Evolutionary conservation across 2,797 vertebrate species (phyloP).

Genomic region (Ambastaia sidthimunki): DNA sequence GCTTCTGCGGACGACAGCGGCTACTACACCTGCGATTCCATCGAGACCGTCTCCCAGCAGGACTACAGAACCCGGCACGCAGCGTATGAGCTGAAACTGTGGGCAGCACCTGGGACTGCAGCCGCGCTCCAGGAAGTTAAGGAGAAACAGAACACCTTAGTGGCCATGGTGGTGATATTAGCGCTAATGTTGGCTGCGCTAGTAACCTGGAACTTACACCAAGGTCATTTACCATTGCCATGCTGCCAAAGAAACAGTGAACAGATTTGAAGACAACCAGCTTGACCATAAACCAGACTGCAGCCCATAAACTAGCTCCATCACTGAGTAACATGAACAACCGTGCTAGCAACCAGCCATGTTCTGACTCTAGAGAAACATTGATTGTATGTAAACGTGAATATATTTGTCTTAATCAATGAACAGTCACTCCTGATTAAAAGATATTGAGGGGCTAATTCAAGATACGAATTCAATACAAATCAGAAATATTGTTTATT

Average conservation of each 20-base stretch:
- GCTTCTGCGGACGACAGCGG: slow-evolving; percentile 57
- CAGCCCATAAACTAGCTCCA: slow-evolving; percentile 24
- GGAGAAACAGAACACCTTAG: slow-evolving; percentile 46
- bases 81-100: slow-evolving; percentile 63
- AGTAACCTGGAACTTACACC: slow-evolving; percentile 76
- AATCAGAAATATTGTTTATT: slow-evolving; percentile 20
- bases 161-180: slow-evolving; percentile 61
- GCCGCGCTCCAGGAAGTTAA: slow-evolving; percentile 26
- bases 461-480: too few species aligned
- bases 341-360: slow-evolving; percentile 32
- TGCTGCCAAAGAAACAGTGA: slow-evolving; percentile 55
- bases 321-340: slow-evolving; percentile 35
- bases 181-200: slow-evolving; percentile 65
- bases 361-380: slow-evolving; percentile 5
- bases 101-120: accelerated
- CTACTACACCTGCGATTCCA: slow-evolving; percentile 72
- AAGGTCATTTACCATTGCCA: slow-evolving; percentile 67
- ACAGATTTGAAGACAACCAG: too few species aligned
- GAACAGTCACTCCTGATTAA: too few species aligned
- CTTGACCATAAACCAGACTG: too few species aligned
- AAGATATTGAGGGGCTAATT: too few species aligned
- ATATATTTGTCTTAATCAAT: too few species aligned
- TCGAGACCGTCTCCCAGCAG: slow-evolving; percentile 68
- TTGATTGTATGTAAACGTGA: too few species aligned
- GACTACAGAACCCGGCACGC: slow-evolving; percentile 57